phyloP scores from a whole-genome alignment of 2,797 vertebrate species.

The Limosa lapponica region DNA sequence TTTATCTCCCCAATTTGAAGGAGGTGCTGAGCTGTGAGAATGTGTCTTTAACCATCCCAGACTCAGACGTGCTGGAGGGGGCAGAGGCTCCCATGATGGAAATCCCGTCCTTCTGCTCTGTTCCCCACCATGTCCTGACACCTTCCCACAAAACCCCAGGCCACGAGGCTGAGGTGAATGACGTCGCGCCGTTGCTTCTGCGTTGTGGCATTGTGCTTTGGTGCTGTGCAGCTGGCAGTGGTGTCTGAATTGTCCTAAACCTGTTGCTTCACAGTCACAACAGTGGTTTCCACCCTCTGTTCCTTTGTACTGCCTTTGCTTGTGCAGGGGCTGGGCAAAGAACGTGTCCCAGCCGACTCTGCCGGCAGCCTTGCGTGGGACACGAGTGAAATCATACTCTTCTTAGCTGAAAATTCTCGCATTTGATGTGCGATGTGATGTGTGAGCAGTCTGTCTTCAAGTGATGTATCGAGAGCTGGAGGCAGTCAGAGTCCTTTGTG shows the following conservation, averaged over 20 bases:
- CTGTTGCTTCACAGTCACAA: not conserved
- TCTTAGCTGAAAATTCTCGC: not conserved
- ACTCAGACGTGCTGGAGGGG: slow-evolving; percentile 51
- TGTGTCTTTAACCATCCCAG: slow-evolving; percentile 67
- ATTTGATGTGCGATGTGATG: not conserved
- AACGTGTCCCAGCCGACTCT: accelerated
- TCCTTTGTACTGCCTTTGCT: not conserved
- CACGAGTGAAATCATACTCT: not conserved
- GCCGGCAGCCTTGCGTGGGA: not conserved
- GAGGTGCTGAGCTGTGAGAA: slow-evolving; percentile 58
- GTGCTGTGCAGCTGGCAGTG: slow-evolving; percentile 1
- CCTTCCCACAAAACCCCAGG: slow-evolving; percentile 22
- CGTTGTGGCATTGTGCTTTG: not conserved
- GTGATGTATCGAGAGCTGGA: not conserved
- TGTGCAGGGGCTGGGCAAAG: not conserved
- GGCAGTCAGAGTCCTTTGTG: not conserved
- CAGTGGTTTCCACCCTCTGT: not conserved
- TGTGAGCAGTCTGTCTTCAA: not conserved
- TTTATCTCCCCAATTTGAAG: slow-evolving; percentile 46
- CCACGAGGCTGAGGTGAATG: slow-evolving; percentile 56
- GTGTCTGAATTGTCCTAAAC: not conserved
- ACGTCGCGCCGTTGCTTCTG: not conserved
- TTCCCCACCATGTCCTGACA: slow-evolving; percentile 28
- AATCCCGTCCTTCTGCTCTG: slow-evolving; percentile 19
- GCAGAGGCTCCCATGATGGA: slow-evolving; percentile 19